phyloP scores from a whole-genome alignment of 2,888 invertebrate species.

The Esperia sulphurella region DNA sequence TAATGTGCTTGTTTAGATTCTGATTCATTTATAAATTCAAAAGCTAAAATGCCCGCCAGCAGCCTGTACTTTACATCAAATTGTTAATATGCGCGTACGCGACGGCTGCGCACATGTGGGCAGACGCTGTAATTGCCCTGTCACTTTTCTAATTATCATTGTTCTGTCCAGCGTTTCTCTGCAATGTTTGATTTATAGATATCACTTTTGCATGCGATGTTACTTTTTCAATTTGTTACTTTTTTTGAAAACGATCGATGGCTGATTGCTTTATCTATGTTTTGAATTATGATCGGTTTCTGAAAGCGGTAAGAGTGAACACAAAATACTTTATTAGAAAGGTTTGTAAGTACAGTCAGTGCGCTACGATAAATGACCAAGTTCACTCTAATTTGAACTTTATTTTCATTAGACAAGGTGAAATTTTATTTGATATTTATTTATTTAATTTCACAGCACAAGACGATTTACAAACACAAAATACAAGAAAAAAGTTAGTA shows the following conservation, averaged over 20 bases:
- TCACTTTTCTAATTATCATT: constrained; percentile 70
- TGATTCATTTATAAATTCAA: neutral
- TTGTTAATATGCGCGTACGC: constrained; percentile 36
- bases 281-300: neutral
- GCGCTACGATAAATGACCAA: no score
- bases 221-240: constrained; percentile 4
- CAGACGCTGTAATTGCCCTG: constrained; percentile 62
- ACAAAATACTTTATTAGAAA: constrained; percentile 4
- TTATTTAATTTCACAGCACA: no score
- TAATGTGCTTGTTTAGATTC: no score
- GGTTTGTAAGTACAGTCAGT: no score
- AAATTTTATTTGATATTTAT: no score
- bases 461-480: no score
- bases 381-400: no score
- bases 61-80: constrained; percentile 5
- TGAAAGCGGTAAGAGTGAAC: constrained; percentile 1
- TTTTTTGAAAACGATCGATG: neutral
- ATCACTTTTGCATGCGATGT: constrained; percentile 43
- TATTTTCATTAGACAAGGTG: no score
- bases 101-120: constrained; percentile 37
- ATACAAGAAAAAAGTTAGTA: no score
- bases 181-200: constrained; percentile 52
- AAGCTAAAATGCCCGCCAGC: neutral
- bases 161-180: constrained; percentile 49
- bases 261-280: constrained; percentile 3